phyloP scores from a whole-genome alignment of 1,140 invertebrate genomes.

The Sesamia nonagrioides region DNA sequence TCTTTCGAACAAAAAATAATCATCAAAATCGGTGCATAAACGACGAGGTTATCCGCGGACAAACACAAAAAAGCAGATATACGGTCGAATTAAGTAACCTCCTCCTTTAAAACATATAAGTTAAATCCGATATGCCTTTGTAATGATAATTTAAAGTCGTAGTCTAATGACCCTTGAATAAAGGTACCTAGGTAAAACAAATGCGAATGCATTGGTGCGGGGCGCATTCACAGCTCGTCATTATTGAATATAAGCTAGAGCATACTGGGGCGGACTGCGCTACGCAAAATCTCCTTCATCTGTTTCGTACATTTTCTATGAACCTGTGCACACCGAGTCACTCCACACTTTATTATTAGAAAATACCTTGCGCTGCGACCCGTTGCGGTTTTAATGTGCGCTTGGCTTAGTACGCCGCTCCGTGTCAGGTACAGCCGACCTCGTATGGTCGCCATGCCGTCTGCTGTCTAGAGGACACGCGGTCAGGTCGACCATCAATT shows the following conservation, averaged over 20 bases:
- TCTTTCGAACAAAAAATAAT: no score
- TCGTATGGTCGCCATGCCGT: slow-evolving; percentile 60
- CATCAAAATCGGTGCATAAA: no score
- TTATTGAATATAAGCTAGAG: neutral
- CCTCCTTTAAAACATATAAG: no score
- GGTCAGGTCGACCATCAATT: slow-evolving; percentile 55
- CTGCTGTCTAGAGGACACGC: slow-evolving; percentile 60
- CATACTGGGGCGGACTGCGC: neutral
- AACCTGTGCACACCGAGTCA: no score
- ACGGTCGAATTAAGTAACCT: no score
- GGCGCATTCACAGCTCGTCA: slow-evolving; percentile 4
- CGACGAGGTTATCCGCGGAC: no score
- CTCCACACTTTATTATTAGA: no score
- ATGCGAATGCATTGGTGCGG: slow-evolving; percentile 23
- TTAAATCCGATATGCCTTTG: slow-evolving; percentile 24
- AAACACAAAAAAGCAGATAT: no score
- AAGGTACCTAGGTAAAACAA: slow-evolving; percentile 43
- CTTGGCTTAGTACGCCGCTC: neutral
- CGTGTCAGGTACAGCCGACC: slow-evolving; percentile 58
- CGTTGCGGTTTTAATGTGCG: no score
- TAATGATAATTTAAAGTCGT: slow-evolving; percentile 13
- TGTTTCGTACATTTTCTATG: no score
- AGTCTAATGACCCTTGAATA: slow-evolving; percentile 32
- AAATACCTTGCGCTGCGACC: no score
- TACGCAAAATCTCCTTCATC: no score